phyloP scores from a whole-genome alignment of 2,797 vertebrate species.

The Brachymystax lenok region DNA sequence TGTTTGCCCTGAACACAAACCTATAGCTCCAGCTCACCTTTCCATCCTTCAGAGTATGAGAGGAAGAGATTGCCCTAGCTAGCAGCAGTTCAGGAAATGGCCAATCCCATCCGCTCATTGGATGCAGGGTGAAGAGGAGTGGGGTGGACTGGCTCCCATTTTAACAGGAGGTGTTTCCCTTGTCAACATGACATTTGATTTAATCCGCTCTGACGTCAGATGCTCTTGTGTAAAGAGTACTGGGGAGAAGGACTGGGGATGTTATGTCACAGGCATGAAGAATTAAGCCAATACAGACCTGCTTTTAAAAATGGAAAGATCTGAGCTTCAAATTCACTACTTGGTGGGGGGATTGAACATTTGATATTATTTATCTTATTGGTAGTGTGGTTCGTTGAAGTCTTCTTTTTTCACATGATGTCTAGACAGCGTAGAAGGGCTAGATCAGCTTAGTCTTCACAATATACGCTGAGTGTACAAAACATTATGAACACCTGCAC shows the following conservation, averaged over 20 bases:
- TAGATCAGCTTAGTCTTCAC: too few species aligned
- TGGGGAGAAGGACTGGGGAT: neutral
- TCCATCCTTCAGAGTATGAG: conserved; percentile 39
- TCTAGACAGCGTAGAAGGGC: too few species aligned
- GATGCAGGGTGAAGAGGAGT: conserved; percentile 36
- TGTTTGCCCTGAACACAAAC: conserved; percentile 33
- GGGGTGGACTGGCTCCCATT: conserved; percentile 22
- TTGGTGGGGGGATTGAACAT: too few species aligned
- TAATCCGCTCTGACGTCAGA: conserved; percentile 21
- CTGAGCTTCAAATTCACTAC: too few species aligned
- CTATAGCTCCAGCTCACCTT: conserved; percentile 32
- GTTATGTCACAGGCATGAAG: neutral
- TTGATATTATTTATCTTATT: too few species aligned
- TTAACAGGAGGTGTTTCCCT: conserved; percentile 30
- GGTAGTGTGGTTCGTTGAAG: too few species aligned
- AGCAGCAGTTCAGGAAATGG: conserved; percentile 44
- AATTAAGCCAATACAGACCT: neutral
- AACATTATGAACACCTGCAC: neutral
- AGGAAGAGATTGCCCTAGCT: conserved; percentile 52
- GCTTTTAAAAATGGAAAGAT: neutral
- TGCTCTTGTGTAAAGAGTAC: neutral
- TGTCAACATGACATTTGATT: conserved; percentile 46
- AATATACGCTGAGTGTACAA: neutral
- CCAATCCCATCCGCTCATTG: conserved; percentile 33
- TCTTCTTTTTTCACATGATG: too few species aligned